phyloP scores from a whole-genome alignment of 2,888 invertebrate genomes.

The Drosophila buzzatii region DNA sequence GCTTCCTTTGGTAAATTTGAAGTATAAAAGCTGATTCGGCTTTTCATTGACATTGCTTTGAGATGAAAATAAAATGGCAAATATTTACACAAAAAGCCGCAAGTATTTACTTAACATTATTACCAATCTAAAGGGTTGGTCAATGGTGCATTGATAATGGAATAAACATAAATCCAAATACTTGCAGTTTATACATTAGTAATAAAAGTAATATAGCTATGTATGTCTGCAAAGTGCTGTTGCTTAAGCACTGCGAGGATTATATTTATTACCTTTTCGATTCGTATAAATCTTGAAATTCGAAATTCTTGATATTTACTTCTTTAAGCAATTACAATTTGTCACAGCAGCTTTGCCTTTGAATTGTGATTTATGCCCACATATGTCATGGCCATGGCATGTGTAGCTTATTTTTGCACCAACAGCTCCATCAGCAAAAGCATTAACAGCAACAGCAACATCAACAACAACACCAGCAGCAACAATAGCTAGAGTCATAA shows the following conservation, averaged over 20 bases:
- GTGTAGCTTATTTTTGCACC: slow-evolving; percentile 15
- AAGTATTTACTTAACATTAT: neutral
- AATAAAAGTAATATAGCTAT: neutral
- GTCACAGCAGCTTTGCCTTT: slow-evolving; percentile 16
- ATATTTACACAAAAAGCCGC: neutral
- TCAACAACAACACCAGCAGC: neutral
- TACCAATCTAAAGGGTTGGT: neutral
- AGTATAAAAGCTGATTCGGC: slow-evolving; percentile 33
- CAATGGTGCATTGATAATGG: neutral
- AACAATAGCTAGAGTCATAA: slow-evolving; percentile 20
- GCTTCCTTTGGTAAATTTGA: slow-evolving; percentile 22
- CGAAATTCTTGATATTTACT: neutral
- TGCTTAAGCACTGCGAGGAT: neutral
- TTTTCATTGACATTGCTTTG: neutral
- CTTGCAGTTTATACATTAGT: neutral
- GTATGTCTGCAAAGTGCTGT: neutral
- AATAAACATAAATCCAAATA: neutral
- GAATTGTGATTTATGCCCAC: slow-evolving; percentile 33
- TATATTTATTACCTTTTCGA: neutral
- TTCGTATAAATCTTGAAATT: neutral
- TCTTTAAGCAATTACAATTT: slow-evolving; percentile 17
- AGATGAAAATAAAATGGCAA: neutral
- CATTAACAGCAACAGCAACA: slow-evolving; percentile 5
- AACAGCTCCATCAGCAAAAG: slow-evolving; percentile 11
- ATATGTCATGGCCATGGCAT: slow-evolving; percentile 31